phyloP scores from a whole-genome alignment of 2,113 vertebrate species.

The Upupa epops region DNA sequence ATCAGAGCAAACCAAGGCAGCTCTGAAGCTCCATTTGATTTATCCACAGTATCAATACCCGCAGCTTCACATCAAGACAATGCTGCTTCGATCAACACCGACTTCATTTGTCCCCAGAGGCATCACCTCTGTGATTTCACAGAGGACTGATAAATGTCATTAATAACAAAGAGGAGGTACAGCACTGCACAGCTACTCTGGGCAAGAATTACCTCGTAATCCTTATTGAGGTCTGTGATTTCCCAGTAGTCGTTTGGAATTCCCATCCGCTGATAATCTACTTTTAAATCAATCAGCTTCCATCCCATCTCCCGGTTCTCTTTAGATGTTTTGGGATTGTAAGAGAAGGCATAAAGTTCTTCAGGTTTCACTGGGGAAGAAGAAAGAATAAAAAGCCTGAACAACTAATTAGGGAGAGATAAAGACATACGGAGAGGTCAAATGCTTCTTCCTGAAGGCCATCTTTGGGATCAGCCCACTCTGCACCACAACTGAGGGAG shows the following conservation, averaged over 20 bases:
- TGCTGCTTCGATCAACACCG: background rate
- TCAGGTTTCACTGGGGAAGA: slow-evolving; percentile 72
- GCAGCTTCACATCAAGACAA: background rate
- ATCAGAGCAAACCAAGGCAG: slow-evolving; percentile 27
- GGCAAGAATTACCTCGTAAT: slow-evolving; percentile 77
- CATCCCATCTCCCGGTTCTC: slow-evolving; percentile 75
- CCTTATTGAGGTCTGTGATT: slow-evolving; percentile 76
- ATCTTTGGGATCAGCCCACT: background rate
- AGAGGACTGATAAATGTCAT: background rate
- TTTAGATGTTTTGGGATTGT: slow-evolving; percentile 79
- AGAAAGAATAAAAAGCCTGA: background rate
- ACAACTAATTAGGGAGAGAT: background rate
- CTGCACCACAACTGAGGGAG: background rate
- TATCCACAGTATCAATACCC: background rate
- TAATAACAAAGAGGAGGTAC: background rate
- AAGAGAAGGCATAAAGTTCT: slow-evolving; percentile 84
- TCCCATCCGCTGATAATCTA: slow-evolving; percentile 81
- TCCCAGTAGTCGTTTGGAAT: slow-evolving; percentile 79
- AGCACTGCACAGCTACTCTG: background rate
- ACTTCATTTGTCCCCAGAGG: background rate
- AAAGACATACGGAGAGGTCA: background rate
- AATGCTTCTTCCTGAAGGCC: background rate
- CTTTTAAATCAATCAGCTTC: slow-evolving; percentile 73
- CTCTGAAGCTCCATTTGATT: background rate
- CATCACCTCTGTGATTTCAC: background rate